Percentiles rank a stretch among this genome's conserved stretches.
These are phyloP conservation scores for Blastomussa wellsi DNA, from an alignment of 92 coral and sea anemone species.

Conservation along the genomic window DNA sequence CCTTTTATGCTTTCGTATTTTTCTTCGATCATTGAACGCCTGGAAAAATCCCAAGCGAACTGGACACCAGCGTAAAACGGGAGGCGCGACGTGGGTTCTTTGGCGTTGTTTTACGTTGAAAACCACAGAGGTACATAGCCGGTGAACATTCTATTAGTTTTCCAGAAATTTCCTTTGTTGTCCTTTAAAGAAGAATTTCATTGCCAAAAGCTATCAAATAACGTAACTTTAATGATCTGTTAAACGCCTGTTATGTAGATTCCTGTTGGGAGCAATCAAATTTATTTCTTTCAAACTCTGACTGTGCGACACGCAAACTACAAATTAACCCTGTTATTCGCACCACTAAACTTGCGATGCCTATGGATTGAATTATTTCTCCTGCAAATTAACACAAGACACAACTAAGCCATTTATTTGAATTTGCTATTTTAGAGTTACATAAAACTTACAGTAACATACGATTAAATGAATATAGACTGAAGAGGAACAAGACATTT, in stretches of 20 bases:
- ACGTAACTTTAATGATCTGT: background rate
- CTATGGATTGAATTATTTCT: background rate
- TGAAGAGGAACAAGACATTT: background rate
- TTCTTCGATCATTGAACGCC: too few relatives aligned
- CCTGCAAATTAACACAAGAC: background rate
- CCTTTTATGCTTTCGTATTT: too few relatives aligned
- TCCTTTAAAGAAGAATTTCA: too few relatives aligned
- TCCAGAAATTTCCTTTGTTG: background rate
- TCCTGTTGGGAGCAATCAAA: background rate
- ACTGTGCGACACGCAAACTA: background rate
- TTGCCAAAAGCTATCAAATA: background rate
- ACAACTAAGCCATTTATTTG: background rate
- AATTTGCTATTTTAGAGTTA: too few relatives aligned
- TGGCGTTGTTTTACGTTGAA: too few relatives aligned
- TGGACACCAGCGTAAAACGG: too few relatives aligned
- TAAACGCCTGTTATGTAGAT: background rate
- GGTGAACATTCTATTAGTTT: background rate
- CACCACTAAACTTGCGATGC: background rate
- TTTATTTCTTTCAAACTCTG: background rate
- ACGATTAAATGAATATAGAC: background rate
- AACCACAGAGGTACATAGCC: too few relatives aligned
- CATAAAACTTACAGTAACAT: background rate
- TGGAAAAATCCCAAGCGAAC: too few relatives aligned
- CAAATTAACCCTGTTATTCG: background rate
- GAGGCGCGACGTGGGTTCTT: too few relatives aligned